Evolutionary conservation across 2,113 vertebrate species (phyloP).

Genomic region (Dipodomys merriami): DNA sequence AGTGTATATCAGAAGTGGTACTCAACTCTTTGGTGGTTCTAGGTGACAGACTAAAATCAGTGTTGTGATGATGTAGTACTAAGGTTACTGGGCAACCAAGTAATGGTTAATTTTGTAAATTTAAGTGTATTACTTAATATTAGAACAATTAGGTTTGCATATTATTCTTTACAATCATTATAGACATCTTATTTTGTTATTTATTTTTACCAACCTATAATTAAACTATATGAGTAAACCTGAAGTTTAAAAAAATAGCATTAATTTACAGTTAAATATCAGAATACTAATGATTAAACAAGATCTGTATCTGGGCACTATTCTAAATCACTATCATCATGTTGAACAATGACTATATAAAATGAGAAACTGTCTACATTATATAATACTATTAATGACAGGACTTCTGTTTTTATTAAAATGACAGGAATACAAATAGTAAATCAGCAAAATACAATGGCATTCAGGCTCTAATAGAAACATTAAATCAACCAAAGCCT

Average conservation of each 20-base stretch:
- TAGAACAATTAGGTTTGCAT: constrained; percentile 29
- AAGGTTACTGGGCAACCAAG: background rate
- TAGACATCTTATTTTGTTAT: constrained; percentile 49
- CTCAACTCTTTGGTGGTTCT: background rate
- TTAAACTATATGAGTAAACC: background rate
- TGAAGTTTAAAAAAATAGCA: constrained; percentile 37
- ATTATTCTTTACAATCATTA: constrained; percentile 59
- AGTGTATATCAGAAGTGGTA: background rate
- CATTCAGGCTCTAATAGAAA: constrained; percentile 59
- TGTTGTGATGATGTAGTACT: background rate
- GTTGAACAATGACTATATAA: constrained; percentile 39
- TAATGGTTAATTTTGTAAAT: constrained; percentile 18
- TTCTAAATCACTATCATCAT: background rate
- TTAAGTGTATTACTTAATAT: background rate
- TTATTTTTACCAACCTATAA: constrained; percentile 16
- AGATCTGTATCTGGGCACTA: constrained; percentile 8
- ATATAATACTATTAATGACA: constrained; percentile 65
- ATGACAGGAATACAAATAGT: constrained; percentile 61
- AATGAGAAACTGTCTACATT: constrained; percentile 64
- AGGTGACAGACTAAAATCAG: background rate
- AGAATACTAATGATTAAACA: background rate
- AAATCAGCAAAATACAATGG: constrained; percentile 65
- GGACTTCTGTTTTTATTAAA: constrained; percentile 67
- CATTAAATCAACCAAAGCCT: constrained; percentile 64
- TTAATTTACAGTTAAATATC: constrained; percentile 17